Evolutionary conservation across 2,888 invertebrate genomes (phyloP).

Genomic region (Erebia palarica): DNA sequence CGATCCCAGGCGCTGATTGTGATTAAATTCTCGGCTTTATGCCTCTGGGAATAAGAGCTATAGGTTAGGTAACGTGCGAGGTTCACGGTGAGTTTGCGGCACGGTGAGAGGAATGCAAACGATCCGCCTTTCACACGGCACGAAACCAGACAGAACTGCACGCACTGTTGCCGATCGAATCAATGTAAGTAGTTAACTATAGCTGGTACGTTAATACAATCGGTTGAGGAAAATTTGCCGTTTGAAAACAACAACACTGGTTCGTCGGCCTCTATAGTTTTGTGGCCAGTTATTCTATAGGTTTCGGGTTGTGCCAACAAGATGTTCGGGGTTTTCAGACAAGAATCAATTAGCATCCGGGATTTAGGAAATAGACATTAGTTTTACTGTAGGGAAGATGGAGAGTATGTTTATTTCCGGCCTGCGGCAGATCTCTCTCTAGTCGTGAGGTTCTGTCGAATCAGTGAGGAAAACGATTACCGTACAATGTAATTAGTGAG

Average conservation of each 20-base stretch:
- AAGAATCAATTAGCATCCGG: too few relatives aligned
- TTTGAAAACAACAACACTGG: neutral
- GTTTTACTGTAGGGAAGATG: too few relatives aligned
- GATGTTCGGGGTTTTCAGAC: too few relatives aligned
- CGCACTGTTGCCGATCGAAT: conserved; percentile 36
- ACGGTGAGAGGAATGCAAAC: conserved; percentile 72
- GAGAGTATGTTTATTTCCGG: too few relatives aligned
- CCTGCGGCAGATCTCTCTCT: too few relatives aligned
- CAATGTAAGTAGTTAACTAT: conserved; percentile 22
- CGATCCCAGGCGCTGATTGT: conserved; percentile 11
- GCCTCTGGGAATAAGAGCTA: conserved; percentile 24
- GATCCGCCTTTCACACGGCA: conserved; percentile 45
- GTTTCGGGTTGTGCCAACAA: too few relatives aligned
- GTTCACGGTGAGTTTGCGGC: conserved; percentile 40
- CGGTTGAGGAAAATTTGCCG: neutral
- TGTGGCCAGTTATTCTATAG: too few relatives aligned
- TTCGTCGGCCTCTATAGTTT: neutral
- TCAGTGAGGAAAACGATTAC: too few relatives aligned
- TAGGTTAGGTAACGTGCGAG: conserved; percentile 2
- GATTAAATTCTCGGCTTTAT: conserved; percentile 24
- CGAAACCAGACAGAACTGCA: conserved; percentile 43
- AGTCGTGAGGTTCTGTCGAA: too few relatives aligned
- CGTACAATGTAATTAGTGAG: too few relatives aligned
- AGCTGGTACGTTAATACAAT: neutral
- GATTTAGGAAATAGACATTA: too few relatives aligned